Percentiles rank a stretch among this genome's conserved stretches.
phyloP scores from a whole-genome alignment of 2,797 vertebrate species.

The Heliangelus exortis region DNA sequence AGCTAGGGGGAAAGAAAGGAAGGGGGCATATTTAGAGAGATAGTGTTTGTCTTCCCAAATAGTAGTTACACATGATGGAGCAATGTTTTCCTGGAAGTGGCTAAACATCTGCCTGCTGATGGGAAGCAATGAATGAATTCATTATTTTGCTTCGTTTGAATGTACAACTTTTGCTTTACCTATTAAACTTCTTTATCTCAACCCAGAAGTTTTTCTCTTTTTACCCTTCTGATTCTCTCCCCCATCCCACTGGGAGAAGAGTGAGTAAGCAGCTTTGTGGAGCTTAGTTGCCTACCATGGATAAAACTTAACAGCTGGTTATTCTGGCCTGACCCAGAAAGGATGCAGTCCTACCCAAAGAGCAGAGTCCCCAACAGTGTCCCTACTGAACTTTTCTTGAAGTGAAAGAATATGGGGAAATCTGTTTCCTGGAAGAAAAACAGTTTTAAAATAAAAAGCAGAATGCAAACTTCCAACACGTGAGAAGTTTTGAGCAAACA shows the following conservation, averaged over 20 bases:
- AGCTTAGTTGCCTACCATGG: neutral
- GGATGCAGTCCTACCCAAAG: neutral
- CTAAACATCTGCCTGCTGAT: neutral
- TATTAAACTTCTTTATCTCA: neutral
- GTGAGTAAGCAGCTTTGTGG: neutral
- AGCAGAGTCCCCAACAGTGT: neutral
- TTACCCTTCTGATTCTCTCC: neutral
- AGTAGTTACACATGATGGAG: accelerated
- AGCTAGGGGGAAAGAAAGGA: neutral
- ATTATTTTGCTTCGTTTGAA: neutral
- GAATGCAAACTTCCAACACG: neutral
- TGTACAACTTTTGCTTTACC: neutral
- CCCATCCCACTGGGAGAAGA: accelerated
- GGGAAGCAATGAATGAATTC: neutral
- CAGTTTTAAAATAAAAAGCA: neutral
- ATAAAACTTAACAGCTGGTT: neutral
- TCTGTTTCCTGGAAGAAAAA: neutral
- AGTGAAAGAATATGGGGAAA: neutral
- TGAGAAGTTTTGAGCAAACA: neutral
- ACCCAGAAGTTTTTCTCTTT: neutral
- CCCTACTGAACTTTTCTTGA: neutral
- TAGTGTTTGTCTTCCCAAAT: neutral
- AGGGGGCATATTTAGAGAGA: neutral
- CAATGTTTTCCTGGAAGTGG: neutral
- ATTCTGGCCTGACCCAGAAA: neutral